Percentiles rank a stretch among this genome's conserved stretches.
phyloP scores from a whole-genome alignment of 2,797 vertebrate species.

The Scomberomorus guttatus region DNA sequence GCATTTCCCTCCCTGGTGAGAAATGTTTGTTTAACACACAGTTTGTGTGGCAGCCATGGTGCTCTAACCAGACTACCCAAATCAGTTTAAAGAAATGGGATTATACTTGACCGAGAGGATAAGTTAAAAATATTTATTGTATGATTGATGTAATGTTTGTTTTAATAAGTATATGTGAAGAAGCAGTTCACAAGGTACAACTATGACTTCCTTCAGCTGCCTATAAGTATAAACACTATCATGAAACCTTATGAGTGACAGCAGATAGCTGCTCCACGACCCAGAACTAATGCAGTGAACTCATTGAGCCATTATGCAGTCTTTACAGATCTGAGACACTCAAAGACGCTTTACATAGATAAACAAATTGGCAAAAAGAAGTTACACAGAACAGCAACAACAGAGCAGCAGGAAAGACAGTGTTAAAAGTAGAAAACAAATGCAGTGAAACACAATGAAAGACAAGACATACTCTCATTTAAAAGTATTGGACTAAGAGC shows the following conservation, averaged over 20 bases:
- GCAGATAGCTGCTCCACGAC: background rate
- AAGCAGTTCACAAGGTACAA: background rate
- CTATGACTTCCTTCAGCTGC: background rate
- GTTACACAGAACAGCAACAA: too few relatives aligned
- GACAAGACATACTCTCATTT: too few relatives aligned
- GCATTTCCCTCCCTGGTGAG: constrained; percentile 92
- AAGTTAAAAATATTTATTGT: background rate
- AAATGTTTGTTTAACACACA: background rate
- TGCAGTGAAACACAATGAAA: too few relatives aligned
- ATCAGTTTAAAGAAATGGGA: background rate
- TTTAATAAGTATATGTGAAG: background rate
- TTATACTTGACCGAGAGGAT: too few relatives aligned
- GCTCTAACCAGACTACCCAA: background rate
- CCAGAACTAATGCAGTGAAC: too few relatives aligned
- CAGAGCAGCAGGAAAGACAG: too few relatives aligned
- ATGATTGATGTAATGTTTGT: background rate
- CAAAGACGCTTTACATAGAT: too few relatives aligned
- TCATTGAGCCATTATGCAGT: too few relatives aligned
- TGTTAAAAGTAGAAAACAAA: too few relatives aligned
- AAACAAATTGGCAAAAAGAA: too few relatives aligned
- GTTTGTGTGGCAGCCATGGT: background rate
- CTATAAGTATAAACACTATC: background rate
- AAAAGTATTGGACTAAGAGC: too few relatives aligned
- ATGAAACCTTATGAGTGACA: background rate
- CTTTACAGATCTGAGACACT: too few relatives aligned